Percentiles rank a stretch among this genome's conserved stretches.
These are phyloP conservation scores for Euwallacea fornicatus DNA, from an alignment of 1,140 invertebrate genomes.

Conservation along the genomic window DNA sequence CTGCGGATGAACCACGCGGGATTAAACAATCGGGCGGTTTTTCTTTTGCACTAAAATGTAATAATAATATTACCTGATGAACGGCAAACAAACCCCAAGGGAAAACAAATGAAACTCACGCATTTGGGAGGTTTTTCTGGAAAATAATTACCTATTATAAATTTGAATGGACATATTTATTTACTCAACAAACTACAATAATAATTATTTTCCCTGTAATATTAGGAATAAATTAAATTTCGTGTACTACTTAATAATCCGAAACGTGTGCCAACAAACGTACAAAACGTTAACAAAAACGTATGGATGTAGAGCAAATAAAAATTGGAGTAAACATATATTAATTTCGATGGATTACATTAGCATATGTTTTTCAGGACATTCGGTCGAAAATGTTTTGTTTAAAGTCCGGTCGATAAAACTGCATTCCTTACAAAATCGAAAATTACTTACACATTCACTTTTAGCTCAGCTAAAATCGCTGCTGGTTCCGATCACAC, in stretches of 20 bases:
- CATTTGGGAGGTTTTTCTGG: constrained; percentile 23
- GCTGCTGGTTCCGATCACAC: no score
- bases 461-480: no score
- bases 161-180: constrained; percentile 36
- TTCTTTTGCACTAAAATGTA: constrained; percentile 10
- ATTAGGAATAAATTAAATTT: constrained; percentile 39
- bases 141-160: constrained; percentile 39
- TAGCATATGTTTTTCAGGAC: constrained; percentile 37
- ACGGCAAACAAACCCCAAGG: constrained; percentile 20
- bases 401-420: constrained; percentile 38
- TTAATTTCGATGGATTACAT: constrained; percentile 38
- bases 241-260: constrained; percentile 38
- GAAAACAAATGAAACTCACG: constrained; percentile 30
- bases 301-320: constrained; percentile 38
- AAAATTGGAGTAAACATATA: constrained; percentile 39
- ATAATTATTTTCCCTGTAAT: constrained; percentile 38
- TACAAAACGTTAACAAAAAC: constrained; percentile 40
- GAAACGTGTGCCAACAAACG: constrained; percentile 39
- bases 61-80: constrained; percentile 17
- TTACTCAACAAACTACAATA: constrained; percentile 38
- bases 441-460: constrained; percentile 26
- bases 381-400: constrained; percentile 33
- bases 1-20: no score
- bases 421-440: constrained; percentile 29
- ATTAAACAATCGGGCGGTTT: not conserved